A percentile compares a stretch with the other conserved stretches of the same genome.
Conservation (phyloP, 23 tunicate genomes). For the Halocynthia aurantium region DNA sequence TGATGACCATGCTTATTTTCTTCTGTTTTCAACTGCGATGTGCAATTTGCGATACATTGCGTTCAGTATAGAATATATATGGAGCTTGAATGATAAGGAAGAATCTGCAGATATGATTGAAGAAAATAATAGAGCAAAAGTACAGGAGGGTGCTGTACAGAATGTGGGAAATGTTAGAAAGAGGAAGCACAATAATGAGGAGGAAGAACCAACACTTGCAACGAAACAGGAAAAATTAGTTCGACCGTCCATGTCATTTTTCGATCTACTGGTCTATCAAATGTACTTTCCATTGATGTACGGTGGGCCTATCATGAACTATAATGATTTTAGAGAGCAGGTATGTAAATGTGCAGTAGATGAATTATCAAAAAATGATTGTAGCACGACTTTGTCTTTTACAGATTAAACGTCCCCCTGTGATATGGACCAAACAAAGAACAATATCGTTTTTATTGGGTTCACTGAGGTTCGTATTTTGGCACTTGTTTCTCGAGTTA, state of each 20-base stretch:
- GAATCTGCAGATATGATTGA: neutral
- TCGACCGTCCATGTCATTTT: neutral
- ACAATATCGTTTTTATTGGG: slow-evolving; percentile 21
- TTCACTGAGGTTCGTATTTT: slow-evolving; percentile 26
- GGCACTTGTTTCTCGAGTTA: slow-evolving; percentile 51
- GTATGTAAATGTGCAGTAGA: neutral
- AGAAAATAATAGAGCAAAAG: neutral
- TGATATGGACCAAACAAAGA: neutral
- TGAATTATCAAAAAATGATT: no score
- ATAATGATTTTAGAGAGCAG: slow-evolving; percentile 39
- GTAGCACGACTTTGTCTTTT: no score
- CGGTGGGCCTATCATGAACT: slow-evolving; percentile 77
- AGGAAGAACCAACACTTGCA: neutral
- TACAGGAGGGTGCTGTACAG: neutral
- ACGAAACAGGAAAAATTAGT: neutral
- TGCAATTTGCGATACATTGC: slow-evolving; percentile 61
- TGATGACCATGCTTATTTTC: neutral
- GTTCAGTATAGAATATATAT: slow-evolving; percentile 44
- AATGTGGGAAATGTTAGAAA: slow-evolving; percentile 18
- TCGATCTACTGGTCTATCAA: slow-evolving; percentile 40
- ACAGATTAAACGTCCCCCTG: slow-evolving; percentile 12
- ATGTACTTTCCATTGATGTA: slow-evolving; percentile 59
- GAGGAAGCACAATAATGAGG: neutral
- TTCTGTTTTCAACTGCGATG: slow-evolving; percentile 28
- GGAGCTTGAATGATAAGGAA: neutral